Evolutionary conservation across 2,113 vertebrate species (phyloP), one percentile per base, ranked within the genome.

Genomic region (Grallaria varia): DNA sequence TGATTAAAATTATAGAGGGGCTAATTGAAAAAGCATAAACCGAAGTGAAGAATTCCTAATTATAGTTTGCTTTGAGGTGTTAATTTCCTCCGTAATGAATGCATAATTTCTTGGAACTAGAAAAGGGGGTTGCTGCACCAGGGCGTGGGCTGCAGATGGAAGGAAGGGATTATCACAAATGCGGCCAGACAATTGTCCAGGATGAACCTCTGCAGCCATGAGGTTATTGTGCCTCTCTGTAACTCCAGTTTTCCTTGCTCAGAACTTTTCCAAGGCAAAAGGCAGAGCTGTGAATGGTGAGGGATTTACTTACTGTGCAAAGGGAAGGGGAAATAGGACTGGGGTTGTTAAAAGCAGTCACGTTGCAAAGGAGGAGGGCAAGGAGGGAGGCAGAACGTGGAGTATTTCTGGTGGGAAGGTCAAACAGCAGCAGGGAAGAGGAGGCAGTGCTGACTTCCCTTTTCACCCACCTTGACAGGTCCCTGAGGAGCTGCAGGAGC

Each of bases 1-100:
- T 98, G 98, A 98, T 98, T 98, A 98, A 98, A 98, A 98, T 98
- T 98, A 98, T 97, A 98, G 98, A 98, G 97, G 91, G 88, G 81
- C 96, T 98, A 98, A 98, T 98, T 98, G 98, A 98, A 98, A 98
- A 98, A 98, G 97, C 98, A 96, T 98, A 98, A 98, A 98, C 97
- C 16, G 96, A 98, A 98, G 97, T 98, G 98, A 98, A 98, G 98
- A 98, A 98, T 98, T 98, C 98, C 97, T 98, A 98, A 98, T 98
- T 98, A 98, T 98, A 98, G 97, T 98, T 98, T 98, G 97, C 97
- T 98, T 97, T 97, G 97, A 98, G 97, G 97, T 98, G 97, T 97
- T 98, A 98, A 98, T 98, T 98, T 98, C 97, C 96, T 97, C 96
- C 88, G 84, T 97, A 97, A 97, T 71, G 94, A 98, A 98, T 97